Conservation (phyloP, 2,113 vertebrate species). For the Jaculus jaculus region DNA sequence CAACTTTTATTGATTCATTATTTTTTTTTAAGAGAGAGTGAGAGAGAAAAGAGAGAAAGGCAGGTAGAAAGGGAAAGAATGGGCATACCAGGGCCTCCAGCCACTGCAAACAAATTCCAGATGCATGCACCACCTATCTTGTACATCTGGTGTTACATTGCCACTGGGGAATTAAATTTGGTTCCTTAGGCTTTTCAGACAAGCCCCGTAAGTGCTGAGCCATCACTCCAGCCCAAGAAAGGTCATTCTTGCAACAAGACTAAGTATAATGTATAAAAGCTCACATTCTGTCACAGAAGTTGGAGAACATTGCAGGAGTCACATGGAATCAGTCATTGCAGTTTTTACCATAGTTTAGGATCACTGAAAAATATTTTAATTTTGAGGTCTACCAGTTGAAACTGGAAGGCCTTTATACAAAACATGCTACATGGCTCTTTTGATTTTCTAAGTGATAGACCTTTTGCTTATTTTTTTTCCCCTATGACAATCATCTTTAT, state of each 20-base stretch:
- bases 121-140: too few species aligned
- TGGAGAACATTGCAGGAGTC: background rate
- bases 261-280: background rate
- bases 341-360: constrained; percentile 22
- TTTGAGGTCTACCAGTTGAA: constrained; percentile 20
- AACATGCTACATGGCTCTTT: constrained; percentile 21
- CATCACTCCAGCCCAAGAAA: background rate
- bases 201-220: too few species aligned
- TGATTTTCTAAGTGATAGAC: constrained; percentile 53
- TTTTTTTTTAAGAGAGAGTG: too few species aligned
- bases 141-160: too few species aligned
- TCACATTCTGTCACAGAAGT: constrained; percentile 29
- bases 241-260: background rate
- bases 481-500: constrained; percentile 56
- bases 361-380: constrained; percentile 56
- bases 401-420: constrained; percentile 45
- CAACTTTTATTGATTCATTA: too few species aligned
- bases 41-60: too few species aligned
- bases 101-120: too few species aligned
- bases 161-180: too few species aligned
- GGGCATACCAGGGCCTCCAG: too few species aligned
- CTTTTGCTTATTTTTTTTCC: background rate
- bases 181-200: too few species aligned
- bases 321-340: background rate
- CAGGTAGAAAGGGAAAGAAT: too few species aligned